Base-by-base conservation (phyloP, 2,113 vertebrate genomes). In the Boleophthalmus pectinirostris region DNA sequence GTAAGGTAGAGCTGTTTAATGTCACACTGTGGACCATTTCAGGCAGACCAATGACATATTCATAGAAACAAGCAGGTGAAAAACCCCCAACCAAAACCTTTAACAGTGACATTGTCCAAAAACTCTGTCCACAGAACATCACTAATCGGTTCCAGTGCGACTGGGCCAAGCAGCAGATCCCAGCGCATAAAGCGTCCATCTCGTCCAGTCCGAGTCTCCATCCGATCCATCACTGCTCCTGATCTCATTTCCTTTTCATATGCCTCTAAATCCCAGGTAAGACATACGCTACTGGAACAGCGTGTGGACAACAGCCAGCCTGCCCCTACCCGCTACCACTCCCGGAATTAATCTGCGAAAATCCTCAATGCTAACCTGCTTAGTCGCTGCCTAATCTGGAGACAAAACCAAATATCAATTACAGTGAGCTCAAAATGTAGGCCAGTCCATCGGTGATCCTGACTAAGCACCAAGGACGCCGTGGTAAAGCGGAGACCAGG, bases 261-360 rank as follows among this genome's bases (percentile, higher is more conserved):
- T 89, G 88, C 81, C 79, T 43, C 65, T 82, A 87, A 90, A 90
- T 90, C 89, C 87, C 82, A 92, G 90, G 91, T 91, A 86, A 75
- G 35, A 75, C 70, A 69, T 84, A 81, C 75, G 5, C 72, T 82
- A 7, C 57, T 14, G 66, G 81, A 72, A 78, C 77, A 63, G 82
- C 25, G 61, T 75, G 54, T 63, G 77, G 76, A 82, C 74, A 68
- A 46, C 29, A 69, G 77, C 74, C 75, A 70, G 68, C 43, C 43
- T 16, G 18, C 74, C 29, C 29, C n/a, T n/a, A n/a, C 82, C 76
- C 68, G 82, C 85, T 88, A 87, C 78, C 83, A 87, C 73, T 87
- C 80, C 79, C 83, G 74, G 88, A 91, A 82, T 90, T 91, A 92
- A 91, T 90, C 88, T 85, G 89, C 65, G 80, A 85, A 86, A 91